phyloP scores from a whole-genome alignment of 1,140 invertebrate genomes.

The Cephus cinctus region DNA sequence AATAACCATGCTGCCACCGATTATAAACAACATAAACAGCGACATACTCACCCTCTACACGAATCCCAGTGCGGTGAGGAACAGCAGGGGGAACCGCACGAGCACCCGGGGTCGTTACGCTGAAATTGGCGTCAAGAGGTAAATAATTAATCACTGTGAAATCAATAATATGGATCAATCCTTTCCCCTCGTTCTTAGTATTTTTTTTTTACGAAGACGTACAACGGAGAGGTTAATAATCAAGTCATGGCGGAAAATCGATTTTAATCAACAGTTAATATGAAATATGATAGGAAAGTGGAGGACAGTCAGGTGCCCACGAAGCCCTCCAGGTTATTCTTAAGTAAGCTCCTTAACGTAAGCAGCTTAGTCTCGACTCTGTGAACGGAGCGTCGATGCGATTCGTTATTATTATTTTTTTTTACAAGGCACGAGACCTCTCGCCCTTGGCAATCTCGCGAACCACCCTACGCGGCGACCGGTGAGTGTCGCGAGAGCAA shows the following conservation, averaged over 20 bases:
- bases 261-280: conserved; percentile 27
- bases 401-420: conserved; percentile 28
- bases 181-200: neutral
- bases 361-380: neutral
- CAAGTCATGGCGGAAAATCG: neutral
- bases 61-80: conserved; percentile 26
- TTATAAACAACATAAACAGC: conserved; percentile 48
- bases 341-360: conserved; percentile 42
- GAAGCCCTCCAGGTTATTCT: conserved; percentile 47
- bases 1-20: conserved; percentile 43
- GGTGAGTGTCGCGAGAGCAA: neutral
- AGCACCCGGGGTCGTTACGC: conserved; percentile 42
- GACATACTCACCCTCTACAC: conserved; percentile 49
- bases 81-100: conserved; percentile 32
- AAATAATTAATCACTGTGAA: conserved; percentile 13
- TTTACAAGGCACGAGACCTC: neutral
- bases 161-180: neutral
- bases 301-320: conserved; percentile 12
- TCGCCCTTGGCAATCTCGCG: no score
- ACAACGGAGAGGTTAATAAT: neutral
- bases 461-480: no score
- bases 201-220: neutral
- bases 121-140: conserved; percentile 51
- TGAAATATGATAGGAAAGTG: conserved; percentile 41
- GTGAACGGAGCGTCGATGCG: conserved; percentile 27